Conservation (phyloP, 1,140 invertebrate species). For the Drosophila micromelanica region DNA sequence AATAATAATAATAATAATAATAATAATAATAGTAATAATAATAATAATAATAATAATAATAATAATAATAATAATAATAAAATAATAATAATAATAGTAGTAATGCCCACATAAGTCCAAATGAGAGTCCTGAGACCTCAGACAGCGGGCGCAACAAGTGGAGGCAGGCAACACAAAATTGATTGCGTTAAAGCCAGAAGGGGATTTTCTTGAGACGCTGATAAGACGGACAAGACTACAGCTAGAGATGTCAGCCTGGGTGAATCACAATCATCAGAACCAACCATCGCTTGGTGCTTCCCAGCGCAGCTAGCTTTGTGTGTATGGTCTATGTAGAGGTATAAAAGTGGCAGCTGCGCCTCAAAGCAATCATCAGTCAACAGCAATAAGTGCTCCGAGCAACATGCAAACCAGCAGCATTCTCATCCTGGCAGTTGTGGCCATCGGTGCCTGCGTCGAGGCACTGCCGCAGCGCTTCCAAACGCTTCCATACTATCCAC, state of each 20-base stretch:
- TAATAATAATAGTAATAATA: too few species aligned
- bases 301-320: too few species aligned
- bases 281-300: conserved; percentile 28
- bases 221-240: conserved; percentile 40
- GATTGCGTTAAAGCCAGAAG: background rate
- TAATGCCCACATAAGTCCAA: too few species aligned
- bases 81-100: too few species aligned
- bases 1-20: too few species aligned
- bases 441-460: conserved; percentile 53
- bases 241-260: conserved; percentile 28
- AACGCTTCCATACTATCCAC: conserved; percentile 53
- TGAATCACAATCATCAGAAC: conserved; percentile 39
- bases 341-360: conserved; percentile 39
- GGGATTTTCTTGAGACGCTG: conserved; percentile 40
- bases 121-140: too few species aligned
- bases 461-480: conserved; percentile 52
- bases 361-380: conserved; percentile 35
- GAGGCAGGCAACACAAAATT: background rate
- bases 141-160: conserved; percentile 41
- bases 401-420: conserved; percentile 59
- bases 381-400: conserved; percentile 10
- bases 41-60: too few species aligned
- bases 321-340: too few species aligned
- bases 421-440: conserved; percentile 52
- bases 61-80: too few species aligned